These are phyloP conservation scores for Amphimedon queenslandica DNA, from an alignment of 37 sponge, comb jelly and placozoan species.

Conservation along the genomic window DNA sequence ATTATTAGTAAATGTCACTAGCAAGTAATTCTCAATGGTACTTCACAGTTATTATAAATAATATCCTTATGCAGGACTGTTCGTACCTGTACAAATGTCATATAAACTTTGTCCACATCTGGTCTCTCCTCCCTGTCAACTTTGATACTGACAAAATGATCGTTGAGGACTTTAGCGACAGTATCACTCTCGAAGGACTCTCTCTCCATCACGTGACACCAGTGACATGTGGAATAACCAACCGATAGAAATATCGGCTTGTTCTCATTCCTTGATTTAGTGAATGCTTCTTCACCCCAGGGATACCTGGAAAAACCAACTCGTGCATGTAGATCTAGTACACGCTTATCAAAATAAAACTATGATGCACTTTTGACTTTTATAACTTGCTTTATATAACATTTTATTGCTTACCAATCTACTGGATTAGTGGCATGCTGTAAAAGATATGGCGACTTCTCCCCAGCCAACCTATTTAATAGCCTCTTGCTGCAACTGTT, in stretches of 20 bases:
- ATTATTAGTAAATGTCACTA: too few species aligned
- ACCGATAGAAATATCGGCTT: constrained; percentile 78
- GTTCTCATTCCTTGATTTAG: constrained; percentile 50
- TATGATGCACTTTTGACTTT: too few species aligned
- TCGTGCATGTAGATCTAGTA: neutral
- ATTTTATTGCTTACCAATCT: constrained; percentile 68
- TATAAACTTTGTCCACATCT: constrained; percentile 74
- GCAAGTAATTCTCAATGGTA: too few species aligned
- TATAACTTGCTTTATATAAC: neutral
- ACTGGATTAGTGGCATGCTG: constrained; percentile 81
- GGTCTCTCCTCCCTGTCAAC: constrained; percentile 80
- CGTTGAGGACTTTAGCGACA: constrained; percentile 40
- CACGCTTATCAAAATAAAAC: too few species aligned
- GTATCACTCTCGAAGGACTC: constrained; percentile 65
- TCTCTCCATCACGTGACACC: constrained; percentile 87
- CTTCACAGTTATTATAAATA: too few species aligned
- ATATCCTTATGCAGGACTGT: too few species aligned
- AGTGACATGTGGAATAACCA: constrained; percentile 82
- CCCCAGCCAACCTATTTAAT: constrained; percentile 56
- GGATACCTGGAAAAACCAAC: constrained; percentile 52
- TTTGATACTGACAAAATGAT: constrained; percentile 68
- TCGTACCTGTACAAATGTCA: constrained; percentile 71
- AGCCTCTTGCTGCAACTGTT: too few species aligned
- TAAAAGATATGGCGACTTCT: constrained; percentile 73
- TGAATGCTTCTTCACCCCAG: constrained; percentile 72